Conservation (phyloP, 2,797 vertebrate species). For the Carcharodon carcharias region DNA sequence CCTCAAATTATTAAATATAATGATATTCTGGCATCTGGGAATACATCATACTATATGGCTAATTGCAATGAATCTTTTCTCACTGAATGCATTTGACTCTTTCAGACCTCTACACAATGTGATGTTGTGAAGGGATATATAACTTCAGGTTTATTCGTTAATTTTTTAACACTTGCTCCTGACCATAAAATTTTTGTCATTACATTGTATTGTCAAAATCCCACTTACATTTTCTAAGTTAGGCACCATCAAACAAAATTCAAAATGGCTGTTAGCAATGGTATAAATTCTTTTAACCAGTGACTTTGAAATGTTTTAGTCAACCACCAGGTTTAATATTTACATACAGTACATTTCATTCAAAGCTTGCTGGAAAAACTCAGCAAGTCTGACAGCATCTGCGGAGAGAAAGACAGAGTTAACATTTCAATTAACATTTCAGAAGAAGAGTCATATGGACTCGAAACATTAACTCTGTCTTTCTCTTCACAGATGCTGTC, state of each 20-base stretch:
- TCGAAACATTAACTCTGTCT: too few species aligned
- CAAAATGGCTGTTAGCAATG: not conserved
- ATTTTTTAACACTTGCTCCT: not conserved
- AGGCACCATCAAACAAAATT: not conserved
- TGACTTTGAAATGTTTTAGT: not conserved
- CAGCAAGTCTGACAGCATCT: too few species aligned
- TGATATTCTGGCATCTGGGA: not conserved
- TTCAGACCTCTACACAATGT: not conserved
- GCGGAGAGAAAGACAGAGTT: too few species aligned
- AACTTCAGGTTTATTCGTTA: not conserved
- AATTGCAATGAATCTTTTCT: not conserved
- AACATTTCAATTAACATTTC: too few species aligned
- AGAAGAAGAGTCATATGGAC: too few species aligned
- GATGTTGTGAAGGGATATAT: not conserved
- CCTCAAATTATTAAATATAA: not conserved
- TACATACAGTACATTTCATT: not conserved
- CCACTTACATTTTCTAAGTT: not conserved
- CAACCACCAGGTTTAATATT: conserved; percentile 23
- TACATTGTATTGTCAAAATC: not conserved
- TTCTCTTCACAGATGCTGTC: too few species aligned
- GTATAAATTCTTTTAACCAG: conserved; percentile 24
- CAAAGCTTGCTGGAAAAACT: not conserved
- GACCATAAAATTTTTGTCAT: not conserved
- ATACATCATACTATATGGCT: not conserved
- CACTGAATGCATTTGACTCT: not conserved